Evolutionary conservation across 2,113 vertebrate genomes (phyloP).

Genomic region (Tupaia chinensis): DNA sequence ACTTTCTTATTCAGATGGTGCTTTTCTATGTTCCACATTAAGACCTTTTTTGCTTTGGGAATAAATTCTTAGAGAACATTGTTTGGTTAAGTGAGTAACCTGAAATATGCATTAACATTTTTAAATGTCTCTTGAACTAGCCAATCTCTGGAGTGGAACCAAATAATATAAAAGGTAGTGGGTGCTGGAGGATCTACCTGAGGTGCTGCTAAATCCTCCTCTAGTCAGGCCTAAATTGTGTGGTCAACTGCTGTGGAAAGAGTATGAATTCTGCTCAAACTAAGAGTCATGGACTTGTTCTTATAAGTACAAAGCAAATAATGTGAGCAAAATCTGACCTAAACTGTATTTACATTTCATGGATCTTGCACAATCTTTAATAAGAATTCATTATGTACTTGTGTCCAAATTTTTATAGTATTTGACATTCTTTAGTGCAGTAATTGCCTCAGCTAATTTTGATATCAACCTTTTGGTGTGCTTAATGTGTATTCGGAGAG

Average conservation of each 20-base stretch:
- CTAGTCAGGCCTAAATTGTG: slow-evolving; percentile 40
- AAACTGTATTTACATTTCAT: neutral
- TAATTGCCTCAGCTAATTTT: slow-evolving; percentile 15
- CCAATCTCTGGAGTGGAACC: slow-evolving; percentile 66
- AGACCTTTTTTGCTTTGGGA: no score
- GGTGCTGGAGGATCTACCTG: slow-evolving; percentile 60
- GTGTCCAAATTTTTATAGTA: neutral
- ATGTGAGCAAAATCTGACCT: slow-evolving; percentile 39
- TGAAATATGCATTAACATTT: no score
- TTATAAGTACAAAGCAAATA: neutral
- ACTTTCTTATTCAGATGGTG: no score
- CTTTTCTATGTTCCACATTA: no score
- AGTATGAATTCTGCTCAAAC: slow-evolving; percentile 41
- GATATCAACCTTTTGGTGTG: neutral
- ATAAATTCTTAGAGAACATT: no score
- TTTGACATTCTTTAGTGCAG: neutral
- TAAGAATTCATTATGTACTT: neutral
- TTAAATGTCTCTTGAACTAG: neutral
- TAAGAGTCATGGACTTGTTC: slow-evolving; percentile 4
- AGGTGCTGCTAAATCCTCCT: slow-evolving; percentile 69
- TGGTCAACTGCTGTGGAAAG: neutral
- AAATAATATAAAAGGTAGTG: slow-evolving; percentile 66
- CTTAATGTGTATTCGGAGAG: neutral
- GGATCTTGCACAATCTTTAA: slow-evolving; percentile 29
- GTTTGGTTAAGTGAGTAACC: no score